These are phyloP conservation scores for Drosophila maculinotata DNA, from an alignment of 2,888 invertebrate species.

Conservation along the genomic window DNA sequence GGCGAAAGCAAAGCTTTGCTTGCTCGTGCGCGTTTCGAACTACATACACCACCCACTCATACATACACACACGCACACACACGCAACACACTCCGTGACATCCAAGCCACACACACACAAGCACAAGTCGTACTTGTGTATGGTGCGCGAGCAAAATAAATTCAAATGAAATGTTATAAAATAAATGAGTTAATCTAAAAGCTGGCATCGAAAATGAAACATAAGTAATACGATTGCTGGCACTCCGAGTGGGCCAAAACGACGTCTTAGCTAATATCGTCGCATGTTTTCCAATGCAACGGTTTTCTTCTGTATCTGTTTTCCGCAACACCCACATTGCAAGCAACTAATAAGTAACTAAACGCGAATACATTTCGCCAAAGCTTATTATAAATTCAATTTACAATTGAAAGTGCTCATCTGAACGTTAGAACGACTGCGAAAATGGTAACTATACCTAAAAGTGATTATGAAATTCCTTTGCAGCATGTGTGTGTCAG, in stretches of 20 bases:
- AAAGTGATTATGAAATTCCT: conserved; percentile 71
- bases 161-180: conserved; percentile 21
- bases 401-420: conserved; percentile 11
- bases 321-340: conserved; percentile 63
- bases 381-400: conserved; percentile 7
- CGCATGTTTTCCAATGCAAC: conserved; percentile 75
- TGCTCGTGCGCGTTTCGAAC: conserved; percentile 63
- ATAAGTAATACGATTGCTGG: conserved; percentile 33
- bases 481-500: background rate
- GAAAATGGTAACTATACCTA: conserved; percentile 69
- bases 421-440: conserved; percentile 26
- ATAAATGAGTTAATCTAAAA: conserved; percentile 6
- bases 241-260: conserved; percentile 18
- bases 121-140: conserved; percentile 33
- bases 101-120: conserved; percentile 32
- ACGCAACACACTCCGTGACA: conserved; percentile 44
- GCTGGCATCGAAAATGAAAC: conserved; percentile 30
- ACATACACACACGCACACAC: conserved; percentile 50
- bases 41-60: conserved; percentile 59
- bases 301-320: conserved; percentile 80
- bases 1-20: conserved; percentile 65
- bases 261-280: conserved; percentile 45
- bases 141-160: conserved; percentile 37
- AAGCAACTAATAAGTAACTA: conserved; percentile 37
- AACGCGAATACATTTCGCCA: conserved; percentile 5